phyloP scores from a whole-genome alignment of 2,113 vertebrate genomes.

The sheep (Ovis aries) region ARS-UI_Ramb_v3.0 NC_056062.1:8513501-8514000 shows the following conservation, averaged over 20 bases:
- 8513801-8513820: not conserved
- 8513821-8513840: not conserved
- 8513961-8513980: not conserved
- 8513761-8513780: not conserved
- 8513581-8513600: not conserved
- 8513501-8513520: not conserved
- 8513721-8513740: not conserved
- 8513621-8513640: not conserved
- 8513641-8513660: not conserved
- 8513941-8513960: not conserved
- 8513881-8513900: not conserved
- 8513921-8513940: not conserved
- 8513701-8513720: not conserved
- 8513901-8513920: not conserved
- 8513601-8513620: not conserved
- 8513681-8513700: slow-evolving; percentile 25
- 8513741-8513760: not conserved
- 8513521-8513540: not conserved
- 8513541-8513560: not conserved
- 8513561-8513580: not conserved
- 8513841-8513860: not conserved
- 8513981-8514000: not conserved
- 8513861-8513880: not conserved
- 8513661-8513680: not conserved
- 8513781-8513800: not conserved